Evolutionary conservation across 2,888 invertebrate species (phyloP).

Genomic region (Zaprionus bogoriensis): DNA sequence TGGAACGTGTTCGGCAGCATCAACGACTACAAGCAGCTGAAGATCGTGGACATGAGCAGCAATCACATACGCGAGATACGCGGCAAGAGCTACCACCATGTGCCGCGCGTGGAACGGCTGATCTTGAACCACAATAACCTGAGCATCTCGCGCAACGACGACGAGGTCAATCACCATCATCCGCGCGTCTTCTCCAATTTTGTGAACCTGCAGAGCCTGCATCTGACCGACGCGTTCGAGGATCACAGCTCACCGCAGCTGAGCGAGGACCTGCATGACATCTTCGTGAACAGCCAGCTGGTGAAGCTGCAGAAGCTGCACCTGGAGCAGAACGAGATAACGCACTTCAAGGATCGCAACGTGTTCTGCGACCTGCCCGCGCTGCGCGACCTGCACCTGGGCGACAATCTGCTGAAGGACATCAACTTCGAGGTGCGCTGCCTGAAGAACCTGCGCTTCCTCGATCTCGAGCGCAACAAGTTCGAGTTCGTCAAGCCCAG

Average conservation of each 20-base stretch:
- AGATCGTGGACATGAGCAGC: conserved; percentile 89
- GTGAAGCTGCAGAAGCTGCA: conserved; percentile 87
- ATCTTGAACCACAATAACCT: conserved; percentile 89
- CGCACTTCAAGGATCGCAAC: conserved; percentile 85
- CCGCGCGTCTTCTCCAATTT: conserved; percentile 89
- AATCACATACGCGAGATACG: conserved; percentile 88
- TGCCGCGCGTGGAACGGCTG: conserved; percentile 87
- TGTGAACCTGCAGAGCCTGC: conserved; percentile 87
- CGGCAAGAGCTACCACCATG: conserved; percentile 90
- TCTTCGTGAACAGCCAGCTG: conserved; percentile 88
- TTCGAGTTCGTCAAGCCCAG: conserved; percentile 85
- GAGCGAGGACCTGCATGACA: conserved; percentile 87
- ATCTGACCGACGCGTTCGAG: conserved; percentile 89
- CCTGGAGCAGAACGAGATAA: conserved; percentile 90
- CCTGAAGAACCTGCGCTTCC: conserved; percentile 86
- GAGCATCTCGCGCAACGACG: conserved; percentile 84
- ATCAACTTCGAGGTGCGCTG: conserved; percentile 88
- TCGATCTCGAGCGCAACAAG: conserved; percentile 88
- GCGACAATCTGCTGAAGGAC: conserved; percentile 86
- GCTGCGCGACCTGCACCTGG: conserved; percentile 87
- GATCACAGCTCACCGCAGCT: conserved; percentile 86
- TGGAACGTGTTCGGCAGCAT: conserved; percentile 88
- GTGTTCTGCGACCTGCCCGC: conserved; percentile 89
- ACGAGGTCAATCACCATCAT: conserved; percentile 86
- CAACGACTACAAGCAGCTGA: conserved; percentile 85